Conservation (phyloP, 2,113 vertebrate genomes). For the Acinonyx jubatus region DNA sequence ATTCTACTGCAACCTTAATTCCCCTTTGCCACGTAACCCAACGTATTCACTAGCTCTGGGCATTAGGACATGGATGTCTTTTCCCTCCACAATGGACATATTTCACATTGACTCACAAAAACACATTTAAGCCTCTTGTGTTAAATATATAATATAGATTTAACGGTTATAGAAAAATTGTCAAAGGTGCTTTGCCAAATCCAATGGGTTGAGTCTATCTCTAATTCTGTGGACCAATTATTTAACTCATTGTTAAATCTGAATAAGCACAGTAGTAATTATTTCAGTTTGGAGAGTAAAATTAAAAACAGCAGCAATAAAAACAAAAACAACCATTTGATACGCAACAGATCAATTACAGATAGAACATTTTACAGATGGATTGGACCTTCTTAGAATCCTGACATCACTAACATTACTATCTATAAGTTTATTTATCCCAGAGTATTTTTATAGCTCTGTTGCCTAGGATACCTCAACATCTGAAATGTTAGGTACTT, state of each 20-base stretch:
- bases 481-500: not conserved
- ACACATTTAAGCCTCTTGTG: not conserved
- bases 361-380: not conserved
- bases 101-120: not conserved
- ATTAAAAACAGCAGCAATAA: not conserved
- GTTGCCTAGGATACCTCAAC: not conserved
- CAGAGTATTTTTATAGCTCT: not conserved
- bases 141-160: not conserved
- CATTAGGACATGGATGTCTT: not conserved
- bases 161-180: not conserved
- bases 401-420: not conserved
- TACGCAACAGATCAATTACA: not conserved
- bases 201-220: not conserved
- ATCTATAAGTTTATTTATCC: not conserved
- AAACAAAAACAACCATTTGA: not conserved
- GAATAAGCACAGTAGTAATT: not conserved
- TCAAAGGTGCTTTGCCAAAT: not conserved
- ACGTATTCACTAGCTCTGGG: not conserved
- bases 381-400: not conserved
- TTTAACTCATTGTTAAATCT: conserved; percentile 26
- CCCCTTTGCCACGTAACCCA: not conserved
- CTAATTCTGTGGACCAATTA: not conserved
- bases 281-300: not conserved
- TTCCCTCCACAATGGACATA: not conserved
- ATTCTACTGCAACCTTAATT: not conserved